Evolutionary conservation across 2,113 vertebrate genomes (phyloP), one percentile per base, ranked within the genome.

Genomic region (Anhinga anhinga): DNA sequence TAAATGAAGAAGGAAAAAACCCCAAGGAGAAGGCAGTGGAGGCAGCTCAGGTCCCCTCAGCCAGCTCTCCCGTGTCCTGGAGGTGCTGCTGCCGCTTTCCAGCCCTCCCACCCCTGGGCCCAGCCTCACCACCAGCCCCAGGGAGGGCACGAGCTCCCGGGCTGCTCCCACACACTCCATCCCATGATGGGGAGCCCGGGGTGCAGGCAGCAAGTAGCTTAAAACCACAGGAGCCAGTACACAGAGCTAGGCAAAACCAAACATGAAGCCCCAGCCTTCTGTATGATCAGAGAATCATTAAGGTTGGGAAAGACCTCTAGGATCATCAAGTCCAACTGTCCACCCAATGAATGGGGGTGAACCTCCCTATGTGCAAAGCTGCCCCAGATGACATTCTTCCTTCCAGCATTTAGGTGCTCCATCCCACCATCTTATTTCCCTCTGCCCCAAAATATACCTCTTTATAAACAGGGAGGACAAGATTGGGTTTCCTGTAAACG

Each of bases 61-160:
- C 22, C 45, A 38, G 3, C n/a, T 90, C 44, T 50, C 16, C n/a
- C 1, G 1, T 19, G 29, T 47, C 25, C 13, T 53, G 62, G 27
- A 72, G 53, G 7, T 69, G 40, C 50, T 74, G 23, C 49, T 70
- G 45, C 47, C 44, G 14, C 13, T 91, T 92, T 63, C 52, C 52
- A 76, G 25, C 25, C 36, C 15, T 58, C 34, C 27, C 38, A 66
- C 21, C 5, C 3, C 34, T 44, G 36, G n/a, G 14, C 14, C 62
- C 42, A 82, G 44, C 13, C 56, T 65, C 36, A n/a, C 32, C 17
- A 59, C 34, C 3, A 1, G 56, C 23, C 1, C 0, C 7, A 1
- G 26, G 17, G 17, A 86, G 15, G 3, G 2, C 34, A 70, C 5
- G 3, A 66, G 52, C 20, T 44, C n/a, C 20, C 0, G 1, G 42